Evolutionary conservation across 2,797 vertebrate genomes (phyloP).

Genomic region (Siniperca undulata): DNA sequence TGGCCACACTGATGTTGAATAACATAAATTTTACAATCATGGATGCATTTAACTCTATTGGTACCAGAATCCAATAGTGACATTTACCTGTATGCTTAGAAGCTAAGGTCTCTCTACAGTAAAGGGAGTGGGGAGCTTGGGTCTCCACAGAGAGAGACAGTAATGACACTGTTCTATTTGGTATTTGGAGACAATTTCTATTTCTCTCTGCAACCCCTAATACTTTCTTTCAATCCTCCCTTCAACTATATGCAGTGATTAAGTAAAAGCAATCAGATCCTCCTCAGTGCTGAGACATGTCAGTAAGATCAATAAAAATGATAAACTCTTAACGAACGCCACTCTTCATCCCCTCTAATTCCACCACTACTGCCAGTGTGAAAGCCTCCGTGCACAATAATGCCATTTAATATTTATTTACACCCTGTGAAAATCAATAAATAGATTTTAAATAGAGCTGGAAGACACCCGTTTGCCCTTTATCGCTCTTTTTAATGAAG

Average conservation of each 20-base stretch:
- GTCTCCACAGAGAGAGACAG: background rate
- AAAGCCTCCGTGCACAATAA: conserved; percentile 68
- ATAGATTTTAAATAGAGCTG: conserved; percentile 77
- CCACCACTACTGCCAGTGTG: conserved; percentile 49
- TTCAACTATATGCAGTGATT: conserved; percentile 62
- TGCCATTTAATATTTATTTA: conserved; percentile 75
- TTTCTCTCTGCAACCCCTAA: background rate
- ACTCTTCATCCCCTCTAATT: conserved; percentile 68
- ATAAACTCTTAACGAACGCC: conserved; percentile 76
- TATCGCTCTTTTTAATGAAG: conserved; percentile 74
- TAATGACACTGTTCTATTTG: conserved; percentile 35
- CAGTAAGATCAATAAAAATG: conserved; percentile 80
- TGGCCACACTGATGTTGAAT: background rate
- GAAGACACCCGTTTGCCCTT: conserved; percentile 71
- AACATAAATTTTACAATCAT: background rate
- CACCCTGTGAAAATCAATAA: conserved; percentile 71
- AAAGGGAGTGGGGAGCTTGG: background rate
- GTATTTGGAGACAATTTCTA: conserved; percentile 37
- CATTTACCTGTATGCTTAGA: background rate
- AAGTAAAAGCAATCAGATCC: conserved; percentile 74
- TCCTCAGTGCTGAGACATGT: conserved; percentile 71
- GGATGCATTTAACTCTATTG: background rate
- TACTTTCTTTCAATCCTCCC: conserved; percentile 23
- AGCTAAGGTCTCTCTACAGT: background rate
- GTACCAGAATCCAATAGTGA: background rate